A percentile compares a stretch with the other conserved stretches of the same genome.
These are phyloP conservation scores for Hydractinia symbiolongicarpus DNA, from an alignment of 30 jellyfish, hydroid and myxozoan genomes.

Conservation along the genomic window DNA sequence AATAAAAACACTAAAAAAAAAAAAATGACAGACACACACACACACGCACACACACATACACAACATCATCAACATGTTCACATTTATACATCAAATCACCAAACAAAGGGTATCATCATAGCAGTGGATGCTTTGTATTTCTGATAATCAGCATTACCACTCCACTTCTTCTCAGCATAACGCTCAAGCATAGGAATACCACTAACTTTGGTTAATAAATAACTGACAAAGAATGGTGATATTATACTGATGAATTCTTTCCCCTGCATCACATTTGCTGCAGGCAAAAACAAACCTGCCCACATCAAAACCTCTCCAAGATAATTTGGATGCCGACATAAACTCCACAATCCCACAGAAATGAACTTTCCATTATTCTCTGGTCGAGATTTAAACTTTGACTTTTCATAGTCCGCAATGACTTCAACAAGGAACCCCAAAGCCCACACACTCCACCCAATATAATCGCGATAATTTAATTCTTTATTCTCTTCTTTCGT, in stretches of 20 bases:
- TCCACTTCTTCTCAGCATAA: constrained; percentile 81
- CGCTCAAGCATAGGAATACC: constrained; percentile 89
- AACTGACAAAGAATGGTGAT: constrained; percentile 77
- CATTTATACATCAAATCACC: constrained; percentile 32
- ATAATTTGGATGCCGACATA: constrained; percentile 90
- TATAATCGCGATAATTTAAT: constrained; percentile 49
- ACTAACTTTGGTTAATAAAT: constrained; percentile 70
- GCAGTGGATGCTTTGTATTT: constrained; percentile 59
- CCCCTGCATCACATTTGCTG: constrained; percentile 64
- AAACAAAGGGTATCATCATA: constrained; percentile 62
- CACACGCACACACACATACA: too few relatives aligned
- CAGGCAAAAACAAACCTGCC: constrained; percentile 78
- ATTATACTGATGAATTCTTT: constrained; percentile 52
- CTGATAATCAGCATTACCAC: constrained; percentile 50
- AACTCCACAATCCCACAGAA: constrained; percentile 73
- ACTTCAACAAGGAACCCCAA: constrained; percentile 68
- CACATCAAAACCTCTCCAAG: constrained; percentile 88
- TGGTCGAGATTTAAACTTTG: constrained; percentile 49
- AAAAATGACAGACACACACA: too few relatives aligned
- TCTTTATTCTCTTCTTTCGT: constrained; percentile 39
- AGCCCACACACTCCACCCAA: constrained; percentile 74
- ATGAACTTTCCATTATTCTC: constrained; percentile 80
- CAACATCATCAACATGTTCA: too few relatives aligned
- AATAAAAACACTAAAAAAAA: too few relatives aligned
- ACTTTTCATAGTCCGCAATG: constrained; percentile 75